phyloP scores from a whole-genome alignment of 2,113 vertebrate species.

The Ailurus styani region DNA sequence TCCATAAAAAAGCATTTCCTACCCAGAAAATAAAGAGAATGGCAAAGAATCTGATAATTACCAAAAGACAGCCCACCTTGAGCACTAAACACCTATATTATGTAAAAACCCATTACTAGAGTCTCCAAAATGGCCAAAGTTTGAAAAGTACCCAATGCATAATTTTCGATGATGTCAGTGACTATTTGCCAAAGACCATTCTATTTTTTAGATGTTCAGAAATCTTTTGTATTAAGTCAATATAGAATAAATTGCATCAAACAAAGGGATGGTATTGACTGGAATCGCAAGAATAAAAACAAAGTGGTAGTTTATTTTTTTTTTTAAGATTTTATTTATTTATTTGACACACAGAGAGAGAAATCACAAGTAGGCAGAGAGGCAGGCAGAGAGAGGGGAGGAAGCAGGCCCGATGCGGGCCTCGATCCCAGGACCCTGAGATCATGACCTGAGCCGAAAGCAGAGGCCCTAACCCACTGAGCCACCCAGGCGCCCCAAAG shows the following conservation, averaged over 20 bases:
- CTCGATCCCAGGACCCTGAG: too few species aligned
- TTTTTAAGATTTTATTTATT: too few species aligned
- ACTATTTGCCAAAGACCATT: not conserved
- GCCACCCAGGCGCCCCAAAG: too few species aligned
- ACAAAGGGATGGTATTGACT: not conserved
- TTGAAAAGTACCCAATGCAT: not conserved
- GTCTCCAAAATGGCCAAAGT: not conserved
- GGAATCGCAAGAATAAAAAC: not conserved
- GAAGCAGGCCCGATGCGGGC: too few species aligned
- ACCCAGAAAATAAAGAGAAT: not conserved
- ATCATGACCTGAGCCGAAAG: too few species aligned
- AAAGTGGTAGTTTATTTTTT: not conserved
- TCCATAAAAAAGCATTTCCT: not conserved
- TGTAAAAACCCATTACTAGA: not conserved
- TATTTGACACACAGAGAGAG: too few species aligned
- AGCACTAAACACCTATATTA: not conserved
- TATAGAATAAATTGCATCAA: not conserved
- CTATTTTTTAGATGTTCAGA: not conserved
- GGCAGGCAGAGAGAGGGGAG: too few species aligned
- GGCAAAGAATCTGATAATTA: not conserved
- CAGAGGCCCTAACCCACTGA: too few species aligned
- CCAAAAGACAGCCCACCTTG: not conserved
- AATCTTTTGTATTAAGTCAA: not conserved
- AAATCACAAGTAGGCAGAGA: too few species aligned
- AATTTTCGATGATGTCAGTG: not conserved